These are phyloP conservation scores for Empis livida DNA, from an alignment of 2,888 invertebrate genomes.

Conservation along the genomic window DNA sequence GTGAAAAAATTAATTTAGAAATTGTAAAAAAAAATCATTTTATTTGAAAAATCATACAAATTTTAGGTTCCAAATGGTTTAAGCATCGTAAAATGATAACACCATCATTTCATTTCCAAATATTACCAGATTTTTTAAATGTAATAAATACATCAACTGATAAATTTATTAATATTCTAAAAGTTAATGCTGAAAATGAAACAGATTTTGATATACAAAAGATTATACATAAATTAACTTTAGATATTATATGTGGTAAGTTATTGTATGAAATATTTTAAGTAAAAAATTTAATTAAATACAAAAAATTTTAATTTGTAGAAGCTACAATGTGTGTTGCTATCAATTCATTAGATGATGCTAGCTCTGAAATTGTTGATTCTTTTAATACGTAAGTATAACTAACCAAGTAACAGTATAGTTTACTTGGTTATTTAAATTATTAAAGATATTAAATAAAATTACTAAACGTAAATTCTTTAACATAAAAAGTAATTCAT, in stretches of 20 bases:
- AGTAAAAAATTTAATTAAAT: neutral
- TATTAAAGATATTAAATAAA: too few relatives aligned
- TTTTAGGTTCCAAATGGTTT: slow-evolving; percentile 34
- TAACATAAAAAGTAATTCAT: too few relatives aligned
- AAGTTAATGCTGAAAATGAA: slow-evolving; percentile 12
- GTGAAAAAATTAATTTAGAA: slow-evolving; percentile 12
- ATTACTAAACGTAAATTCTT: too few relatives aligned
- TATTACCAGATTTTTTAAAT: slow-evolving; percentile 26
- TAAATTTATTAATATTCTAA: slow-evolving; percentile 33
- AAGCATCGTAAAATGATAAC: slow-evolving; percentile 39
- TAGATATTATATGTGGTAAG: slow-evolving; percentile 39
- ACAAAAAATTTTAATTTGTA: slow-evolving; percentile 6
- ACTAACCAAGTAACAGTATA: too few relatives aligned
- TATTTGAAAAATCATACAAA: too few relatives aligned
- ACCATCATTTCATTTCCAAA: slow-evolving; percentile 35
- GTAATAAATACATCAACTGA: slow-evolving; percentile 37
- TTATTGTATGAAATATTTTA: neutral
- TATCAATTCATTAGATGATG: slow-evolving; percentile 38
- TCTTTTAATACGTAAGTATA: slow-evolving; percentile 38
- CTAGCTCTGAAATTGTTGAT: slow-evolving; percentile 37
- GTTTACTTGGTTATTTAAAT: too few relatives aligned
- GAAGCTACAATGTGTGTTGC: slow-evolving; percentile 53
- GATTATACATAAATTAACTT: slow-evolving; percentile 36
- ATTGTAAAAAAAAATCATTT: neutral
- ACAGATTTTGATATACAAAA: slow-evolving; percentile 37